These are phyloP conservation scores for Monopis laevigella DNA, from an alignment of 2,888 invertebrate species.

Conservation along the genomic window DNA sequence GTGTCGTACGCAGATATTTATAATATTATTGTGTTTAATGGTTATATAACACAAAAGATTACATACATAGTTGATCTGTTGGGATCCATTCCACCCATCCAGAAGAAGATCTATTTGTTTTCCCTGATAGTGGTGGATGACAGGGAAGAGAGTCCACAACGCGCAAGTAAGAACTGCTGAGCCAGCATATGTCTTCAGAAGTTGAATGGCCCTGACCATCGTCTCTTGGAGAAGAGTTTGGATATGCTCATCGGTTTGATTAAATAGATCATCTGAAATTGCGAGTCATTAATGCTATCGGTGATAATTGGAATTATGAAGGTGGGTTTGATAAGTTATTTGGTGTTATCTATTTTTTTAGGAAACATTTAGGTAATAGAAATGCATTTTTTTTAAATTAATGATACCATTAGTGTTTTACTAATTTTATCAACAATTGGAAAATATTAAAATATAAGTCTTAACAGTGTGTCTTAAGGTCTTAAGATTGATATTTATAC, in stretches of 20 bases:
- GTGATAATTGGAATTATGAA: neutral
- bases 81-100: conserved; percentile 14
- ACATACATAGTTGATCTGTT: conserved; percentile 3
- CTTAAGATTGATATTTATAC: too few relatives aligned
- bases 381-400: too few relatives aligned
- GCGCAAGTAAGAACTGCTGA: conserved; percentile 42
- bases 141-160: conserved; percentile 40
- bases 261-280: conserved; percentile 11
- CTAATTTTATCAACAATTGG: too few relatives aligned
- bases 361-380: neutral
- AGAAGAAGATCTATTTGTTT: conserved; percentile 31
- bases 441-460: too few relatives aligned
- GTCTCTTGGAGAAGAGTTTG: neutral
- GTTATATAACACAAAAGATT: neutral
- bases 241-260: neutral
- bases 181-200: conserved; percentile 15
- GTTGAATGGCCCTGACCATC: neutral
- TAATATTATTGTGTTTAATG: too few relatives aligned
- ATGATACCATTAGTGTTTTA: too few relatives aligned
- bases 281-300: too few relatives aligned
- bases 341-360: neutral
- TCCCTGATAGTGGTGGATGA: conserved; percentile 25
- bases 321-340: neutral
- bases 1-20: too few relatives aligned
- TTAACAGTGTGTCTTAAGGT: too few relatives aligned